Percentiles rank a stretch among this genome's conserved stretches.
Conservation (phyloP, 2,797 vertebrate species). For the Parotocinclus haroldoi region DNA sequence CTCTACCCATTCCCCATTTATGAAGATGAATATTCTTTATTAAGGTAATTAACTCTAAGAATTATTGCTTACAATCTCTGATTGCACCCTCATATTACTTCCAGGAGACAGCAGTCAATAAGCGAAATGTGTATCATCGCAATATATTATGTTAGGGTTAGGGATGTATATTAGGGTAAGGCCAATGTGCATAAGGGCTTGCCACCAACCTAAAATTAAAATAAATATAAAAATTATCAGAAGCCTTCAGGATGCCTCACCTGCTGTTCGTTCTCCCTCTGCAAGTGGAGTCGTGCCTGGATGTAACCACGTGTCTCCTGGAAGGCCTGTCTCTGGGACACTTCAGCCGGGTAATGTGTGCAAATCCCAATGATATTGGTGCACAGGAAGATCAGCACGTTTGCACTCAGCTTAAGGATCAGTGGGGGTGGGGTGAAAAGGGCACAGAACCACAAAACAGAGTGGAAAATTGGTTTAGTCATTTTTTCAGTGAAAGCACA, state of each 20-base stretch:
- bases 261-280: slow-evolving; percentile 84
- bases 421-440: not conserved
- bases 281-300: slow-evolving; percentile 81
- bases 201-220: slow-evolving; percentile 60
- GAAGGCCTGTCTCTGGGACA: slow-evolving; percentile 86
- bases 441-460: slow-evolving; percentile 4
- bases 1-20: too few species aligned
- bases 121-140: too few species aligned
- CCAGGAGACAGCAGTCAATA: too few species aligned
- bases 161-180: slow-evolving; percentile 32
- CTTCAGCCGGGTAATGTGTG: slow-evolving; percentile 84
- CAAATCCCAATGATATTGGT: slow-evolving; percentile 85
- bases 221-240: not conserved
- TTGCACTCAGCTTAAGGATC: slow-evolving; percentile 54
- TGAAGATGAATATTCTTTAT: too few species aligned
- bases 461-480: not conserved
- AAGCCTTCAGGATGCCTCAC: slow-evolving; percentile 43
- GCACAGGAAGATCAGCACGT: slow-evolving; percentile 82
- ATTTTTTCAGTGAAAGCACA: not conserved
- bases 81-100: too few species aligned
- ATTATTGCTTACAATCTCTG: too few species aligned
- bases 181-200: not conserved
- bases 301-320: slow-evolving; percentile 86
- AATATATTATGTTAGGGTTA: too few species aligned
- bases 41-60: too few species aligned